A percentile compares a stretch with the other conserved stretches of the same genome.
These are phyloP conservation scores for Pagetopsis macropterus DNA, from an alignment of 2,797 vertebrate genomes.

Conservation along the genomic window DNA sequence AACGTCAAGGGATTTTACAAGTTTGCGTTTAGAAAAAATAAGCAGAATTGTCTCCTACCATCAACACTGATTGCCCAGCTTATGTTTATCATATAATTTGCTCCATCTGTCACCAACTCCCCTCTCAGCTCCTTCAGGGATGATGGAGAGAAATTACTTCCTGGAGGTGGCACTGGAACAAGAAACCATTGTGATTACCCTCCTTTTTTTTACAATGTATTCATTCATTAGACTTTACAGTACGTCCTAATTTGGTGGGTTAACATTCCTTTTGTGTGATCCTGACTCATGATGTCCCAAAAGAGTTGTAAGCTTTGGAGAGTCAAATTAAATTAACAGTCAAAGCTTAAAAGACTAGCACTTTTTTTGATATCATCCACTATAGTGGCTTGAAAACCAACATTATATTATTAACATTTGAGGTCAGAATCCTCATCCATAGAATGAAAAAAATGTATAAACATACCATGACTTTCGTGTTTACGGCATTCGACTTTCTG, in stretches of 20 bases:
- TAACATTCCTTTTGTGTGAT: not conserved
- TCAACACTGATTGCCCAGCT: constrained; percentile 85
- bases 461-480: not conserved
- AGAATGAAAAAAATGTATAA: not conserved
- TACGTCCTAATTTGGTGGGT: no score
- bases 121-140: constrained; percentile 56
- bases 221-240: not conserved
- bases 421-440: not conserved
- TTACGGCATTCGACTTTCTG: constrained; percentile 30
- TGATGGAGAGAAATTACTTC: constrained; percentile 45
- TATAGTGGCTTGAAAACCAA: not conserved
- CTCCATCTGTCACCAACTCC: not conserved
- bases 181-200: not conserved
- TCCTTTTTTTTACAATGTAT: no score
- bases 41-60: constrained; percentile 66
- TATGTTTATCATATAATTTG: constrained; percentile 66
- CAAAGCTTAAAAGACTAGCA: not conserved
- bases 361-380: not conserved
- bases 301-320: not conserved
- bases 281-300: not conserved
- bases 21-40: not conserved
- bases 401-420: not conserved
- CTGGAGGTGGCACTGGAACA: constrained; percentile 26
- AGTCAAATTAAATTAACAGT: not conserved
- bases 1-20: not conserved